phyloP scores from a whole-genome alignment of 1,140 invertebrate species.

The Teleopsis dalmanni region DNA sequence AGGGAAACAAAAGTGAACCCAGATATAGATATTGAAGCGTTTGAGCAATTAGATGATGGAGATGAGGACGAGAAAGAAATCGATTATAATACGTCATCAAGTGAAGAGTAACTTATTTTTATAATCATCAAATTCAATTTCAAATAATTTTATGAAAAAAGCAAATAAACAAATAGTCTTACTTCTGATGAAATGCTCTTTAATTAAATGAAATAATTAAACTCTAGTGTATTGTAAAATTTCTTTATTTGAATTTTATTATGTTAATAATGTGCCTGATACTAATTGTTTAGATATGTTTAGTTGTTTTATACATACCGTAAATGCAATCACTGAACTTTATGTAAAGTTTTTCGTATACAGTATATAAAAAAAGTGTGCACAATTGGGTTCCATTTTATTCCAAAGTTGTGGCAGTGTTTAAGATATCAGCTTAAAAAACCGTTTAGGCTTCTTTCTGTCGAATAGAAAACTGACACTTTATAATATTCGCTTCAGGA shows the following conservation, averaged over 20 bases:
- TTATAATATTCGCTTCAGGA: no score
- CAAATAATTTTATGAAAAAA: slow-evolving; percentile 60
- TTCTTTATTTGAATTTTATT: not conserved
- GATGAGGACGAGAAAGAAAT: slow-evolving; percentile 89
- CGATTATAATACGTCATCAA: slow-evolving; percentile 80
- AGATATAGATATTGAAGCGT: slow-evolving; percentile 75
- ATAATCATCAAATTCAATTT: not conserved
- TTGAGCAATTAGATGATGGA: slow-evolving; percentile 94
- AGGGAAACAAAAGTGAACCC: slow-evolving; percentile 58
- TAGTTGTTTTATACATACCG: no score
- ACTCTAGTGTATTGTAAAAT: not conserved
- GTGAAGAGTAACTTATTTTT: slow-evolving; percentile 50
- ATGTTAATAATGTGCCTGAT: no score
- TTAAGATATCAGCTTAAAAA: no score
- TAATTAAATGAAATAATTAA: not conserved
- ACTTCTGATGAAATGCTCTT: not conserved
- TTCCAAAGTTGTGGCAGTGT: no score
- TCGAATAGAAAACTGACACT: no score
- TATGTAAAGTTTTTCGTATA: no score
- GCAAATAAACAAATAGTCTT: slow-evolving; percentile 54
- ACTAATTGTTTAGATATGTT: no score
- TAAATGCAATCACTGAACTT: no score
- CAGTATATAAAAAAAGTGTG: no score
- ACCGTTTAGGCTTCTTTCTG: no score
- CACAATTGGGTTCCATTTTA: no score